These are phyloP conservation scores for Otus scops DNA, from an alignment of 2,797 vertebrate species.

Conservation along the genomic window DNA sequence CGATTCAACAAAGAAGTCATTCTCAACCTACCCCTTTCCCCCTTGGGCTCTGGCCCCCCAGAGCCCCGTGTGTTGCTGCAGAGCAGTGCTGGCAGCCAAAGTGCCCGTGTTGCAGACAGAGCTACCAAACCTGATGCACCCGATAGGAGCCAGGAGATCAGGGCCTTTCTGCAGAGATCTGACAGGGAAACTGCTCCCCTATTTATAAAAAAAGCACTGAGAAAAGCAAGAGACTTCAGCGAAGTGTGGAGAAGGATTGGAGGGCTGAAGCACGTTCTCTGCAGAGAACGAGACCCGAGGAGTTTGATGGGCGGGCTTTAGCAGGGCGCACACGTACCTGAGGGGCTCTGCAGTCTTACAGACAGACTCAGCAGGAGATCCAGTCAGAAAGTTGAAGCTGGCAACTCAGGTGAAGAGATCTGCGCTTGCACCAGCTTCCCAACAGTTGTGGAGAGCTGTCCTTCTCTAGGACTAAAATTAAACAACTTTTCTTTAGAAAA, in stretches of 20 bases:
- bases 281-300: accelerated
- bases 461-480: accelerated
- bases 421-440: accelerated
- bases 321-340: accelerated
- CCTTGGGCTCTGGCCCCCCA: accelerated
- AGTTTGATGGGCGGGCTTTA: accelerated
- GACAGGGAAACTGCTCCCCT: too few species aligned
- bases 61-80: too few species aligned
- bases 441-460: accelerated
- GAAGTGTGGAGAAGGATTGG: accelerated
- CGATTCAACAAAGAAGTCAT: accelerated
- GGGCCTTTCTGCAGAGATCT: accelerated
- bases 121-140: accelerated
- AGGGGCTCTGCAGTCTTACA: accelerated
- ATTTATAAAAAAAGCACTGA: accelerated
- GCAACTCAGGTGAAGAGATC: accelerated
- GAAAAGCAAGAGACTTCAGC: accelerated
- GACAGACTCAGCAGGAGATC: accelerated
- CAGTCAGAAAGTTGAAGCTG: accelerated
- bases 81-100: accelerated
- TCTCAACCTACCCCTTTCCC: accelerated
- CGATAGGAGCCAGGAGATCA: accelerated
- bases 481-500: accelerated
- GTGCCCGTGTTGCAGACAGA: accelerated
- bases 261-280: not conserved